A percentile compares a stretch with the other conserved stretches of the same genome.
Evolutionary conservation across 2,797 vertebrate species (phyloP).

Genomic region (Myotis pilosus): DNA sequence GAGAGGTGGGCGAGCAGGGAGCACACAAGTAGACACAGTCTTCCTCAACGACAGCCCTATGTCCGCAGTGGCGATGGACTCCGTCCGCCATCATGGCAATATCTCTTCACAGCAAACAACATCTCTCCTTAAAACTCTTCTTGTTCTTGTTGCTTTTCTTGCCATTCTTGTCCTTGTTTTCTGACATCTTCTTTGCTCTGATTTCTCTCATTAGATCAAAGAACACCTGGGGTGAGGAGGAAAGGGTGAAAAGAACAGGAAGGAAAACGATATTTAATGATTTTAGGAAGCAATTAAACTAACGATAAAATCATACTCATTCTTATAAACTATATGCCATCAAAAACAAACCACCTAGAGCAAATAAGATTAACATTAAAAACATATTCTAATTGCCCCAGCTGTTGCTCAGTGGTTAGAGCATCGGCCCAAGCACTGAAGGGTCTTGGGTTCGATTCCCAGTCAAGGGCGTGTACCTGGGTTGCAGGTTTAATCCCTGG

Average conservation of each 20-base stretch:
- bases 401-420: too few relatives aligned
- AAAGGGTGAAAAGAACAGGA: not conserved
- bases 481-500: too few relatives aligned
- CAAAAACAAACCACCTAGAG: not conserved
- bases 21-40: slow-evolving; percentile 67
- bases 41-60: slow-evolving; percentile 71
- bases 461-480: too few relatives aligned
- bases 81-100: slow-evolving; percentile 45
- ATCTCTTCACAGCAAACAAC: slow-evolving; percentile 94
- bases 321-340: not conserved
- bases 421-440: too few relatives aligned
- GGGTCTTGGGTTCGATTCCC: too few relatives aligned
- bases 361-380: not conserved
- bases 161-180: slow-evolving; percentile 96
- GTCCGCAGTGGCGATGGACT: slow-evolving; percentile 68
- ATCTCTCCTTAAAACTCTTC: slow-evolving; percentile 96
- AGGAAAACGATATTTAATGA: not conserved
- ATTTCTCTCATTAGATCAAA: slow-evolving; percentile 98
- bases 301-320: slow-evolving; percentile 12
- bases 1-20: slow-evolving; percentile 51
- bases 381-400: not conserved
- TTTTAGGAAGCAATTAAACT: not conserved
- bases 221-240: slow-evolving; percentile 88
- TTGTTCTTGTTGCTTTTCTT: slow-evolving; percentile 95
- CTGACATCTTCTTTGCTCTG: slow-evolving; percentile 95